Percentiles rank a stretch among this genome's conserved stretches.
Evolutionary conservation across 2,113 vertebrate species (phyloP).

Genomic region (Channa argus): DNA sequence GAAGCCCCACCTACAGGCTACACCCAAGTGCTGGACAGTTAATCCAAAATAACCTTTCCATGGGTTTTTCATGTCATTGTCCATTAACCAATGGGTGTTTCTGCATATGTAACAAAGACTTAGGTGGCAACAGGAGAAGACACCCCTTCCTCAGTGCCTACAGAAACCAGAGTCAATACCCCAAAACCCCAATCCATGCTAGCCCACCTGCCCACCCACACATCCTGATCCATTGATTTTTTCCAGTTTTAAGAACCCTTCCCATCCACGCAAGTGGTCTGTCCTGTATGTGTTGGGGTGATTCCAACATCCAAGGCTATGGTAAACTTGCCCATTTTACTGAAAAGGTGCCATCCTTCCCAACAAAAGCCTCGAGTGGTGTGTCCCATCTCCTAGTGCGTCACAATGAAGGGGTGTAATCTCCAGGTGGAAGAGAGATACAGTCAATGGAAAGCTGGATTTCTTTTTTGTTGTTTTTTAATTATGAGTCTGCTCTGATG

Average conservation of each 20-base stretch:
- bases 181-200: slow-evolving; percentile 17
- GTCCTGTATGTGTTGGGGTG: slow-evolving; percentile 61
- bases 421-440: slow-evolving; percentile 81
- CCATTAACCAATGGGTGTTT: slow-evolving; percentile 54
- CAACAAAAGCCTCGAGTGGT: slow-evolving; percentile 67
- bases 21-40: slow-evolving; percentile 67
- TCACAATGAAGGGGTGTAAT: slow-evolving; percentile 73
- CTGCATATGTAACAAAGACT: slow-evolving; percentile 64
- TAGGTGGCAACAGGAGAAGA: slow-evolving; percentile 60
- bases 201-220: slow-evolving; percentile 24
- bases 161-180: slow-evolving; percentile 35
- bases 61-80: slow-evolving; percentile 41
- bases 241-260: slow-evolving; percentile 53
- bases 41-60: slow-evolving; percentile 40
- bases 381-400: slow-evolving; percentile 72
- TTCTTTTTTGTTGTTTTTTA: slow-evolving; percentile 75
- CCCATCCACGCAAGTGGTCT: slow-evolving; percentile 66
- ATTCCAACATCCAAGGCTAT: slow-evolving; percentile 57
- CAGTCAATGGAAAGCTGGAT: slow-evolving; percentile 83
- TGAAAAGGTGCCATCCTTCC: slow-evolving; percentile 29
- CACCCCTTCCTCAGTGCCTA: slow-evolving; percentile 64
- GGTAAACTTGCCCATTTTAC: slow-evolving; percentile 35
- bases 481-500: slow-evolving; percentile 80
- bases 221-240: slow-evolving; percentile 16
- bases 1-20: slow-evolving; percentile 68